Evolutionary conservation across 2,888 invertebrate genomes (phyloP).

Genomic region (Pterostichus niger): DNA sequence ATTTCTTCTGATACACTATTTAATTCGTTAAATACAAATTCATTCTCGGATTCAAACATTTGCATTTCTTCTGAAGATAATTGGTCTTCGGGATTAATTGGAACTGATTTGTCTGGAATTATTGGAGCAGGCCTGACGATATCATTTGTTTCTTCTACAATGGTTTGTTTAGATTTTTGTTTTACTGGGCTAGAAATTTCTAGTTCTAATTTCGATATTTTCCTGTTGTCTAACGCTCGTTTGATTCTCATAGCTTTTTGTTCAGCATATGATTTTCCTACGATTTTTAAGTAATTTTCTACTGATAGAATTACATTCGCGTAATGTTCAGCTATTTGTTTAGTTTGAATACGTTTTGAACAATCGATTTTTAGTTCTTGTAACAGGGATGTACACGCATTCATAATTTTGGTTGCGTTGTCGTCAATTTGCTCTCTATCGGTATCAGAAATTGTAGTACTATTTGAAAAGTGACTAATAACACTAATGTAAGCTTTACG

Average conservation of each 20-base stretch:
- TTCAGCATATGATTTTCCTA: constrained; percentile 93
- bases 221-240: constrained; percentile 89
- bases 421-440: constrained; percentile 93
- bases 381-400: constrained; percentile 87
- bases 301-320: constrained; percentile 87
- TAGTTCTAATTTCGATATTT: constrained; percentile 85
- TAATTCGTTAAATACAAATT: constrained; percentile 90
- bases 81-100: constrained; percentile 81
- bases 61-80: constrained; percentile 93
- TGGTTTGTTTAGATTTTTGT: constrained; percentile 19
- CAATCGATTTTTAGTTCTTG: constrained; percentile 86
- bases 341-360: constrained; percentile 78
- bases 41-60: constrained; percentile 95
- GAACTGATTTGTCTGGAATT: constrained; percentile 75
- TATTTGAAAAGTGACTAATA: constrained; percentile 84
- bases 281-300: constrained; percentile 89
- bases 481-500: constrained; percentile 92
- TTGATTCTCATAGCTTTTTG: constrained; percentile 93
- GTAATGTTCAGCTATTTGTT: constrained; percentile 89
- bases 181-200: constrained; percentile 48
- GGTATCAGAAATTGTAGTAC: constrained; percentile 87
- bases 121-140: constrained; percentile 71
- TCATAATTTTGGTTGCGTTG: constrained; percentile 91
- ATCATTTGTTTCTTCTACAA: constrained; percentile 31
- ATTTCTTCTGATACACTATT: constrained; percentile 95